These are phyloP conservation scores for Turritopsis dohrnii DNA, from an alignment of 30 jellyfish, hydroid and myxozoan genomes.

Conservation along the genomic window DNA sequence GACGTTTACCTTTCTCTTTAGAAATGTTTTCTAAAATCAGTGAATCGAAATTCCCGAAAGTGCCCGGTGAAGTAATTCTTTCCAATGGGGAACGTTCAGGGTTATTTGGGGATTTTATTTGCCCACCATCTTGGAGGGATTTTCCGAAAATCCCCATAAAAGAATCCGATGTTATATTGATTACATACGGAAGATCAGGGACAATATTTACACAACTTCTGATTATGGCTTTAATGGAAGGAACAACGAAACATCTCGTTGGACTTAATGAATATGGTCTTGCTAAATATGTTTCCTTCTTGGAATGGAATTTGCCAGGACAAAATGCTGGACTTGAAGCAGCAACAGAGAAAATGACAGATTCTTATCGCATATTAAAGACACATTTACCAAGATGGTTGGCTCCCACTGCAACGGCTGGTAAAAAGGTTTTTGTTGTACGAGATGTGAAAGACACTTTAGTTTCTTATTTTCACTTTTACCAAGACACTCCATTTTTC, in stretches of 20 bases:
- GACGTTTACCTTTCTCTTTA: neutral
- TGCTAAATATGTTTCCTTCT: neutral
- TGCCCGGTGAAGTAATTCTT: neutral
- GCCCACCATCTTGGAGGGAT: neutral
- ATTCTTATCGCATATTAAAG: neutral
- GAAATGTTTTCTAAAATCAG: neutral
- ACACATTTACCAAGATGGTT: conserved; percentile 9
- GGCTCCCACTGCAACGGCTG: neutral
- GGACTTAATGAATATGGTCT: neutral
- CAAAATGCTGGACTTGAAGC: neutral
- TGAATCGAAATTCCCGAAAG: neutral
- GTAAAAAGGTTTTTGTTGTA: neutral
- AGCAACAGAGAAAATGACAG: neutral
- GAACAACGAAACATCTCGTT: neutral
- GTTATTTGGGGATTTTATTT: neutral
- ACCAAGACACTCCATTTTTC: neutral
- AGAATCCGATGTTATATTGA: neutral
- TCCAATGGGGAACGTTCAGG: neutral
- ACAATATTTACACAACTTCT: neutral
- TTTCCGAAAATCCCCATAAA: neutral
- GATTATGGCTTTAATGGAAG: neutral
- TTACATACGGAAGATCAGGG: conserved; percentile 1
- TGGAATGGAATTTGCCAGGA: neutral
- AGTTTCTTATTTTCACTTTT: neutral
- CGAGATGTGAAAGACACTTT: neutral